Conservation (phyloP, 2,888 invertebrate species). For the Chrysomela aeneicollis region DNA sequence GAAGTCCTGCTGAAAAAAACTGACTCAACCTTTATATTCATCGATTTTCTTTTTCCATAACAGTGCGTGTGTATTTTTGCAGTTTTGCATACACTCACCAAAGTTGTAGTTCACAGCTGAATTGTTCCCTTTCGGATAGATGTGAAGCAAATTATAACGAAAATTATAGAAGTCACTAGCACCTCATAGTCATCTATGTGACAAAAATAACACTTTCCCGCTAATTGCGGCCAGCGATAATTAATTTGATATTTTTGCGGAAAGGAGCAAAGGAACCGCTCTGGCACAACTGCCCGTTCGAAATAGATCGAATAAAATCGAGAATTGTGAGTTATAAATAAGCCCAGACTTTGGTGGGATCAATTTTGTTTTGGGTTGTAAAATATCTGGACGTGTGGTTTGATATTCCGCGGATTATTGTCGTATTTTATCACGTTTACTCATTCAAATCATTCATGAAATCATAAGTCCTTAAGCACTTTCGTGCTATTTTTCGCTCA, state of each 20-base stretch:
- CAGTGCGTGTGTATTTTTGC: too few species aligned
- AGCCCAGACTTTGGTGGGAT: constrained; percentile 39
- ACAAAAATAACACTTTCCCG: background rate
- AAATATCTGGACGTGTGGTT: constrained; percentile 32
- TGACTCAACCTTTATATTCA: too few species aligned
- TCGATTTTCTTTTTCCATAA: too few species aligned
- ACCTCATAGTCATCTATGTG: background rate
- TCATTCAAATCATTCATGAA: background rate
- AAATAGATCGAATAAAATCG: constrained; percentile 41
- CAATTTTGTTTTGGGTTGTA: constrained; percentile 35
- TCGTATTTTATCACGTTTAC: constrained; percentile 11
- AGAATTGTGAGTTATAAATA: constrained; percentile 42
- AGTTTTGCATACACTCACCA: too few species aligned
- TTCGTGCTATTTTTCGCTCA: too few species aligned
- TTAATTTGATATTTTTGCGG: constrained; percentile 16
- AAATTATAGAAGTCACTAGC: background rate
- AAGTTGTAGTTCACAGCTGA: too few species aligned
- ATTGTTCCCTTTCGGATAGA: too few species aligned
- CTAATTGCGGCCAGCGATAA: background rate
- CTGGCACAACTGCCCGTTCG: constrained; percentile 27
- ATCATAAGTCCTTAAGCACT: background rate
- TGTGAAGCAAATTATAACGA: too few species aligned
- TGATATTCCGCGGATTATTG: constrained; percentile 21
- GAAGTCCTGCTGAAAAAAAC: too few species aligned
- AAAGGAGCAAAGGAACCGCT: constrained; percentile 20